Conservation (phyloP, 1,140 invertebrate species). For the Cataglyphis hispanica region DNA sequence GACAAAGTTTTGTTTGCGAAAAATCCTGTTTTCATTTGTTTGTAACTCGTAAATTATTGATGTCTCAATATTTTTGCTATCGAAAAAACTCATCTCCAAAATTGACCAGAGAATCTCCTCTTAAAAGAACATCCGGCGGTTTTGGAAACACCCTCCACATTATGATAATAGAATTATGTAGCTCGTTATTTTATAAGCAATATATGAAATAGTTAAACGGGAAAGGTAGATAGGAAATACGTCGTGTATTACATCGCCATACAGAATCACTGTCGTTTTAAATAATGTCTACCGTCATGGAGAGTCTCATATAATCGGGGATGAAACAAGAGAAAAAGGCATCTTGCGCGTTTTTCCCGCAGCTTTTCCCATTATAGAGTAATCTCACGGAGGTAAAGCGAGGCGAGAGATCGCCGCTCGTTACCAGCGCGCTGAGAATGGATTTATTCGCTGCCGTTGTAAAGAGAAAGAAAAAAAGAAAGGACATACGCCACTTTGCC, state of each 20-base stretch:
- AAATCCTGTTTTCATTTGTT: too few species aligned
- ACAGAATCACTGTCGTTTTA: conserved; percentile 43
- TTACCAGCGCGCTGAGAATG: conserved; percentile 26
- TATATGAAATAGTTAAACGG: not conserved
- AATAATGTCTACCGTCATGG: conserved; percentile 33
- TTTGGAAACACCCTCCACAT: not conserved
- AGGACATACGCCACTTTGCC: not conserved
- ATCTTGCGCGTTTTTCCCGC: conserved; percentile 7
- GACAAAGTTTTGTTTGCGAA: too few species aligned
- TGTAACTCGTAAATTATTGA: too few species aligned
- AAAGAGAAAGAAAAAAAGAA: not conserved
- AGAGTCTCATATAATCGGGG: conserved; percentile 5
- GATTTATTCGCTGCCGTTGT: conserved; percentile 48
- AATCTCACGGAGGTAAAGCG: conserved; percentile 43
- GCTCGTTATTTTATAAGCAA: conserved; percentile 14
- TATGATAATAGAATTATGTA: not conserved
- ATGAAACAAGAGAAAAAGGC: conserved; percentile 22
- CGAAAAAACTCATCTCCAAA: too few species aligned
- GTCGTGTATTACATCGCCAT: conserved; percentile 11
- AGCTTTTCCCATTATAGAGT: conserved; percentile 47
- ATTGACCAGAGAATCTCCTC: too few species aligned
- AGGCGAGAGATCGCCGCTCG: conserved; percentile 32
- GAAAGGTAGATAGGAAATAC: not conserved
- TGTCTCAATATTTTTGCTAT: too few species aligned
- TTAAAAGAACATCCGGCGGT: too few species aligned